Conservation (phyloP, 1,140 invertebrate species). For the Hyposmocoma kahamanoa region DNA sequence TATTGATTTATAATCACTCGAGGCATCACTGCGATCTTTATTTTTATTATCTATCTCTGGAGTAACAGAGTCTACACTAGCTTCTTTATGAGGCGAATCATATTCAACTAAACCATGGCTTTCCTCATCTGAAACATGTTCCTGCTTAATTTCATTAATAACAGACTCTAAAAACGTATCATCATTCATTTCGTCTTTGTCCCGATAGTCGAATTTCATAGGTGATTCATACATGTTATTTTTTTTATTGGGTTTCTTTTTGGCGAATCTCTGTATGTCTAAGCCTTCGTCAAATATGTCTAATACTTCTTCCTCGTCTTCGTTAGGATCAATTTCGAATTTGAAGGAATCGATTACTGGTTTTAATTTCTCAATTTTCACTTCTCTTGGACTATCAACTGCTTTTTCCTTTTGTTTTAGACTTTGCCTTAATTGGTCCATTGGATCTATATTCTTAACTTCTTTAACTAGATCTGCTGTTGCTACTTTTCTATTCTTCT, state of each 20-base stretch:
- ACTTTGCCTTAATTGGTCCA: background rate
- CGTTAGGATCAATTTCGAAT: slow-evolving; percentile 59
- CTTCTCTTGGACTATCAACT: slow-evolving; percentile 12
- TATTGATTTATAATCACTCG: slow-evolving; percentile 22
- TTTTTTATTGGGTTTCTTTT: slow-evolving; percentile 24
- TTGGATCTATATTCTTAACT: background rate
- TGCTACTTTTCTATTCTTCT: slow-evolving; percentile 8
- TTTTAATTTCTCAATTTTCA: slow-evolving; percentile 49
- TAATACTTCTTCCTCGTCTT: slow-evolving; percentile 40
- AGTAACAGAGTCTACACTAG: slow-evolving; percentile 34
- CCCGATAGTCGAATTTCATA: slow-evolving; percentile 25
- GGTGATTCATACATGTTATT: slow-evolving; percentile 29
- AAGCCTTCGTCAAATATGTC: slow-evolving; percentile 53
- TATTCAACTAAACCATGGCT: slow-evolving; percentile 57
- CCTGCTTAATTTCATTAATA: slow-evolving; percentile 60
- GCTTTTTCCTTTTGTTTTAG: background rate
- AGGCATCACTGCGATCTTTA: slow-evolving; percentile 25
- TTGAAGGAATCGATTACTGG: slow-evolving; percentile 59
- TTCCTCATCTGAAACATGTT: slow-evolving; percentile 41
- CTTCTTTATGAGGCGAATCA: slow-evolving; percentile 43
- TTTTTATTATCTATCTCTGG: slow-evolving; percentile 46
- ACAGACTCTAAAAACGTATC: slow-evolving; percentile 61
- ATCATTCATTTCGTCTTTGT: slow-evolving; percentile 45
- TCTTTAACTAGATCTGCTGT: slow-evolving; percentile 4
- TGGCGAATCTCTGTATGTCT: slow-evolving; percentile 34